Base-by-base conservation (phyloP, 2,113 vertebrate species). In the Labeo catla region DNA sequence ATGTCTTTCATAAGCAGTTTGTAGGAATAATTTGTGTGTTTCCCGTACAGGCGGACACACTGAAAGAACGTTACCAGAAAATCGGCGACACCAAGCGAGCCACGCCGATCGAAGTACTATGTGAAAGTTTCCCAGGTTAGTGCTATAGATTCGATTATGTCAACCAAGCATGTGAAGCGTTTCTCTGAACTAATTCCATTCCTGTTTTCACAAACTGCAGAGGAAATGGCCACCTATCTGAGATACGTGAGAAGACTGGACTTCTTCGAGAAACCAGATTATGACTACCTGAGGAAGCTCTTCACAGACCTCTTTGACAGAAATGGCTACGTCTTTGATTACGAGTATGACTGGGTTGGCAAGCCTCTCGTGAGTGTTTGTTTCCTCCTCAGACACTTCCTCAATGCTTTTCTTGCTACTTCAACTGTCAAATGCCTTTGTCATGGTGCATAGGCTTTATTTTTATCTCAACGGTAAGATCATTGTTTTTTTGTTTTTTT, bases 311-410 rank as follows among this genome's bases (percentile, higher is more conserved):
- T 99, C 82, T 97, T 99, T 0, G 98, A 99, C 93, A 95, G 96
- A 89, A 98, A 97, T 0, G 95, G 96, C 91, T 98, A 96, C 2
- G 94, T 99, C 90, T 98, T 99, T 61, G 98, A 99, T 94, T 99
- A 99, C 0, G 98, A 99, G 91, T 99, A 99, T 2, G 98, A 99
- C 95, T 99, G 98, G 98, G 98, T 98, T 11, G 98, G 98, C 91
- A 99, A 99, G 88, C 96, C 97, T 0, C 94, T 99, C 85, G 98
- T 99, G 94, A 93, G 98, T 91, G 7, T 72, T 28, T 45, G n/a
- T 63, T 80, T 63, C 15, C 36, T 9, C 16, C 16, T 8, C 15
- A 45, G n/a, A 36, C 36, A 36, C 43, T 63, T 28, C 57, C 21
- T 83, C 21, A 39, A 12, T 52, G 34, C 36, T 57, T 19, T 49